Evolutionary conservation across 2,888 invertebrate genomes (phyloP), one percentile per base, ranked within the genome.

Genomic region (Neria commutata): DNA sequence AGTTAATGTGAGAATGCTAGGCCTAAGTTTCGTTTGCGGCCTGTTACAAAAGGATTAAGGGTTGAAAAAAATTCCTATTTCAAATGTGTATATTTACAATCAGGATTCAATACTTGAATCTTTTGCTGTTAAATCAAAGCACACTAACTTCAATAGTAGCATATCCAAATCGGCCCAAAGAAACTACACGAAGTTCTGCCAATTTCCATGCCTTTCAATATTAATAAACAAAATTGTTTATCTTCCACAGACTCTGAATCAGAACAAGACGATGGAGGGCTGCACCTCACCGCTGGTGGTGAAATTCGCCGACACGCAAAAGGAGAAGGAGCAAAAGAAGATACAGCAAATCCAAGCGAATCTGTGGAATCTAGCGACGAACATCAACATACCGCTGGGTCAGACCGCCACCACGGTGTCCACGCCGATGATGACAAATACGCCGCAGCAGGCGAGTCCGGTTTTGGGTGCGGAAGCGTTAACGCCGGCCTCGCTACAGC

Each of bases 251-350:
- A 85, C 89, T 65, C 83, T 98, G 85, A 98, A 98, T 86, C 98
- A 99, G 84, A 97, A 96, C 80, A 94, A 95, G 84, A 99, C 97
- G 74, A 98, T 98, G 98, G 98, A 99, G 85, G 98, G 98, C 51
- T 99, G 98, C 83, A 95, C 95, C 67, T 96, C 97, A 70, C 98
- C 99, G 42, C 84, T 99, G 74, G 98, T 99, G 59, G 98, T 98
- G 42, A 99, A 99, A 84, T 98, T 99, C 82, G 99, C 99, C 54
- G 99, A 99, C 82, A 98, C 98, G 62, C 98, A 98, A 81, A 97
- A 98, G 81, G 98, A 99, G 80, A 98, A 98, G 81, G 98, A 98
- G 81, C 92, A 94, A 83, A 98, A 98, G 84, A 90, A 95, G 78
- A 87, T 96, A 76, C 95, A 95, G 77, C 95, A 95, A 80, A 90